phyloP scores from a whole-genome alignment of 2,888 invertebrate genomes.

The Drosophila austrosaltans region DNA sequence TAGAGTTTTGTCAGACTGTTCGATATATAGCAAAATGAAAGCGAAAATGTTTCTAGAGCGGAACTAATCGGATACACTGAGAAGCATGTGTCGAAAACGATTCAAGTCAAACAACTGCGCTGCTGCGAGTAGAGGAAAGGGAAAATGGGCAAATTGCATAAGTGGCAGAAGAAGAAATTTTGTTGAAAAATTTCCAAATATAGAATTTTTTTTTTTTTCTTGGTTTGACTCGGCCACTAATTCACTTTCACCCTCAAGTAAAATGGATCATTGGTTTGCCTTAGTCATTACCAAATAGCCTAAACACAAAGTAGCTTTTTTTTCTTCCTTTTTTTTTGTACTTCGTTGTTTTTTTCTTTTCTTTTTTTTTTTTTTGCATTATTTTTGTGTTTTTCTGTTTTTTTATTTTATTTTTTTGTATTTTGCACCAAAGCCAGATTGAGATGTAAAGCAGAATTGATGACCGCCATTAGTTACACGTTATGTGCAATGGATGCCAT shows the following conservation, averaged over 20 bases:
- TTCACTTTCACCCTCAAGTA: slow-evolving; percentile 49
- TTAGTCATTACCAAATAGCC: slow-evolving; percentile 57
- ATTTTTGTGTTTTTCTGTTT: slow-evolving; percentile 37
- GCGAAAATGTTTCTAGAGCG: slow-evolving; percentile 69
- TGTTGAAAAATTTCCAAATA: slow-evolving; percentile 31
- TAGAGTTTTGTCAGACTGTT: slow-evolving; percentile 46
- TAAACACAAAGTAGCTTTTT: slow-evolving; percentile 39
- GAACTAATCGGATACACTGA: slow-evolving; percentile 60
- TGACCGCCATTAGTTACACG: slow-evolving; percentile 84
- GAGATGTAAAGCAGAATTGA: slow-evolving; percentile 85
- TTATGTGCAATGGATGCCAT: slow-evolving; percentile 85
- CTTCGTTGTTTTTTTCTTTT: slow-evolving; percentile 9
- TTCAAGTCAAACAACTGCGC: neutral
- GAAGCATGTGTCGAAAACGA: slow-evolving; percentile 11
- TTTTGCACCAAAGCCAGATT: slow-evolving; percentile 82
- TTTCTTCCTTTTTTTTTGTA: slow-evolving; percentile 7
- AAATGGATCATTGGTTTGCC: slow-evolving; percentile 47
- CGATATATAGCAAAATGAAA: slow-evolving; percentile 40
- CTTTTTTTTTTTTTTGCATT: slow-evolving; percentile 18
- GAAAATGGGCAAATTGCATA: slow-evolving; percentile 14
- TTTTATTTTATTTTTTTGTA: slow-evolving; percentile 30
- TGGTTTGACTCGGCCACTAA: neutral
- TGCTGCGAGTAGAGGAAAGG: neutral
- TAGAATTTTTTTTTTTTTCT: slow-evolving; percentile 29
- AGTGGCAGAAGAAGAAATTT: slow-evolving; percentile 18